Conservation (phyloP, 2,888 invertebrate species). For the Philopedon plagiatum region DNA sequence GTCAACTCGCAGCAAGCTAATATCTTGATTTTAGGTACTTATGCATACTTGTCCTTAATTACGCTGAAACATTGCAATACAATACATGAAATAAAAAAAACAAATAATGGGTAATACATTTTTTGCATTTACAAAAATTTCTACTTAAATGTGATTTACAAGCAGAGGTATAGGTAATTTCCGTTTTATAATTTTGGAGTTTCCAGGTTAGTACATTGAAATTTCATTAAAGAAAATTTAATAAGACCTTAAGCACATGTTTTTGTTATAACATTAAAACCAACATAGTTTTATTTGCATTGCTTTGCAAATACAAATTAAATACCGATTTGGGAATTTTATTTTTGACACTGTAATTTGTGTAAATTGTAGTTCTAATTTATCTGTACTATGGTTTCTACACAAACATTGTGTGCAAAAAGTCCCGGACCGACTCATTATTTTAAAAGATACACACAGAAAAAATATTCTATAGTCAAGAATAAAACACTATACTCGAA, state of each 20-base stretch:
- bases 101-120: background rate
- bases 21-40: too few relatives aligned
- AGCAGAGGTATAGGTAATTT: background rate
- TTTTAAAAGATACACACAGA: too few relatives aligned
- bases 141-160: slow-evolving; percentile 8
- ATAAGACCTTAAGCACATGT: background rate
- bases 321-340: background rate
- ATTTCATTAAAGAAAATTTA: slow-evolving; percentile 19
- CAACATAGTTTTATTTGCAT: background rate
- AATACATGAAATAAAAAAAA: too few relatives aligned
- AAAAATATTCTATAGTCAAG: too few relatives aligned
- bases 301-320: slow-evolving; percentile 6
- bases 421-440: too few relatives aligned
- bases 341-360: background rate
- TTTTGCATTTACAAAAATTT: background rate
- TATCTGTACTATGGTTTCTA: background rate
- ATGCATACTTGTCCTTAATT: too few relatives aligned
- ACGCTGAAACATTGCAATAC: too few relatives aligned
- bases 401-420: too few relatives aligned
- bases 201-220: slow-evolving; percentile 6
- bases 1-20: too few relatives aligned
- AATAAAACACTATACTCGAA: too few relatives aligned
- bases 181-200: slow-evolving; percentile 6
- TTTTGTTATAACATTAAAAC: background rate
- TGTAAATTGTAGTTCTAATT: background rate